Percentiles rank a stretch among this genome's conserved stretches.
Conservation (phyloP, 2,113 vertebrate genomes). For the Corythornis madagascariensis region DNA sequence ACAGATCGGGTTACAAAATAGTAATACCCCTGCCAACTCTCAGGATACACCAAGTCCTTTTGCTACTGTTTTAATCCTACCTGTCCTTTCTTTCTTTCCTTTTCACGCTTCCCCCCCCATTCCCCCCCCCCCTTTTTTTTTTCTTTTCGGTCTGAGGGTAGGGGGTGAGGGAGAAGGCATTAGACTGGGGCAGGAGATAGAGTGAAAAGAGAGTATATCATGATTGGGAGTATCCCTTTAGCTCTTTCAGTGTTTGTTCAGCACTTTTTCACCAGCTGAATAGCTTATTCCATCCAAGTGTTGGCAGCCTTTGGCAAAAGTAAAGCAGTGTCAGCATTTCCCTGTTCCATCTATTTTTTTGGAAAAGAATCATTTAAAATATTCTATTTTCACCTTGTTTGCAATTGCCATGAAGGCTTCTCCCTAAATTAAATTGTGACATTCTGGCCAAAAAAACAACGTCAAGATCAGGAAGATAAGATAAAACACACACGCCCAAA, state of each 20-base stretch:
- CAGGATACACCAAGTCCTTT: slow-evolving; percentile 47
- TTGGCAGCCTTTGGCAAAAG: slow-evolving; percentile 68
- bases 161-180: not conserved
- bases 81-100: not conserved
- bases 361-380: slow-evolving; percentile 23
- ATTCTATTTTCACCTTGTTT: slow-evolving; percentile 65
- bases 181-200: not conserved
- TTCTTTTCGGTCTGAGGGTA: not conserved
- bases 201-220: slow-evolving; percentile 24
- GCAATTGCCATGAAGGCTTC: slow-evolving; percentile 49
- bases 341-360: slow-evolving; percentile 55
- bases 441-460: slow-evolving; percentile 44
- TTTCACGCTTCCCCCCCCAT: too few relatives aligned
- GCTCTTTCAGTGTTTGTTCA: slow-evolving; percentile 66
- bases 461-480: slow-evolving; percentile 34
- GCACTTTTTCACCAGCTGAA: slow-evolving; percentile 64
- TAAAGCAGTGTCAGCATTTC: slow-evolving; percentile 68
- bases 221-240: slow-evolving; percentile 60
- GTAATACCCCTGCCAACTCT: slow-evolving; percentile 34
- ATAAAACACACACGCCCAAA: not conserved
- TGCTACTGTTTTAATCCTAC: slow-evolving; percentile 63
- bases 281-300: slow-evolving; percentile 52
- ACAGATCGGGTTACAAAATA: slow-evolving; percentile 59
- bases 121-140: accelerated
- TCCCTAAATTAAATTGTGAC: slow-evolving; percentile 35